Base-by-base conservation (phyloP, 2,888 invertebrate genomes). In the Drosophila limbata region DNA sequence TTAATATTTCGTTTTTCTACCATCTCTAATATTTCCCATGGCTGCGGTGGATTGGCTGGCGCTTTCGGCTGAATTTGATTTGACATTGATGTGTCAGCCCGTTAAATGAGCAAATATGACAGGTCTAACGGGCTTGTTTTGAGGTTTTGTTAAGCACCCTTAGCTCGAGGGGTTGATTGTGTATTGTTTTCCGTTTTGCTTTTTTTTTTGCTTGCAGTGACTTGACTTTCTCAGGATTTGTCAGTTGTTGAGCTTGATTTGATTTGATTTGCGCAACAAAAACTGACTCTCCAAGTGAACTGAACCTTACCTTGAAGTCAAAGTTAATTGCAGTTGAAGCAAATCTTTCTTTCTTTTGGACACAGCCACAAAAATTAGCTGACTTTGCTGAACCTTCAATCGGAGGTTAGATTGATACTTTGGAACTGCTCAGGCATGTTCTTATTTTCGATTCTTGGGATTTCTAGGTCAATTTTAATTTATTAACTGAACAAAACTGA, bases 81-180 rank as follows among this genome's bases (percentile, higher is more conserved):
- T 91, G 91, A 91, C 91, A 90, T 85, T 90, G 91, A 91, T 88
- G 87, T 90, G 91, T 88, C 90, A 88, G 89, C 76, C 84, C 84
- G 90, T 90, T 90, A 91, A 91, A 90, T 90, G 84, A 75, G 85
- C 87, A 87, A 87, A 89, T 83, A 81, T 85, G 88, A 81, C 83
- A 84, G 80, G 77, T 55, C 69, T 66, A 71, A 67, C 77, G 52
- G 72, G 61, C 66, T 70, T 70, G 80, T 73, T 78, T 78, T 87
- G 85, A 56, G 82, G 80, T 68, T 57, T 50, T 9, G 13, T 39
- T 59, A 25, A 37, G 45, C 74, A 77, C 65, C 78, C 78, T 59
- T 68, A 62, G 59, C 40, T 45, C 35, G 70, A 64, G 81, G 84
- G 84, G 87, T 71, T 79, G 84, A 69, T 85, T 60, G 59, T 73